These are phyloP conservation scores for Nemapogon koenigi DNA, from an alignment of 2,888 invertebrate species.

Conservation along the genomic window DNA sequence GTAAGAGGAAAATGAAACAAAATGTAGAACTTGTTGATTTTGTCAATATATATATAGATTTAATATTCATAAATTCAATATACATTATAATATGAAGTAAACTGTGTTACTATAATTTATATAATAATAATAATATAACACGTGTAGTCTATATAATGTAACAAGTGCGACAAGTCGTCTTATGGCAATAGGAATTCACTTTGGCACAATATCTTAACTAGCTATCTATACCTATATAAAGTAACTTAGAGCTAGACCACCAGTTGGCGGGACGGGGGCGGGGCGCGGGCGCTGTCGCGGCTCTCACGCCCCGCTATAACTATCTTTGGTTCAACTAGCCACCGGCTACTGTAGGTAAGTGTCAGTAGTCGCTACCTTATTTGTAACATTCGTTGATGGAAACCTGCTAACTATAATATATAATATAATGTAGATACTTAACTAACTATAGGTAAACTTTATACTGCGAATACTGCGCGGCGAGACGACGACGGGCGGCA, in stretches of 20 bases:
- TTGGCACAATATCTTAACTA: conserved; percentile 41
- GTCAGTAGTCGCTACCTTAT: background rate
- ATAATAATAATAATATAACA: conserved; percentile 20
- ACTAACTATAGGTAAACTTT: conserved; percentile 29
- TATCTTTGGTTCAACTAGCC: conserved; percentile 7
- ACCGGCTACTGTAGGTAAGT: background rate
- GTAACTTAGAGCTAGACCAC: conserved; percentile 65
- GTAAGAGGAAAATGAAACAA: conserved; percentile 3
- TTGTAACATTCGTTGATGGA: background rate
- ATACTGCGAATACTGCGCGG: too few species aligned
- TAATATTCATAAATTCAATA: conserved; percentile 66
- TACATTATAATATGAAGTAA: conserved; percentile 65
- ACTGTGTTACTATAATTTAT: conserved; percentile 55
- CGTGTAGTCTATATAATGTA: conserved; percentile 32
- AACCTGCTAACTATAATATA: background rate
- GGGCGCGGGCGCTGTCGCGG: too few species aligned
- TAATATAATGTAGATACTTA: background rate
- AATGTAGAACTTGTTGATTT: conserved; percentile 36
- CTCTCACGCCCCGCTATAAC: too few species aligned
- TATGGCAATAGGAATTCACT: conserved; percentile 63
- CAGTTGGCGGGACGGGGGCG: too few species aligned
- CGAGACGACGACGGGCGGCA: too few species aligned
- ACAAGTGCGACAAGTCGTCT: too few species aligned
- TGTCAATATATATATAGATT: conserved; percentile 52
- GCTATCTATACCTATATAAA: too few species aligned